Evolutionary conservation across 1,140 invertebrate genomes (phyloP), one percentile per base, ranked within the genome.

Genomic region (Yoshiicerus persimilis): DNA sequence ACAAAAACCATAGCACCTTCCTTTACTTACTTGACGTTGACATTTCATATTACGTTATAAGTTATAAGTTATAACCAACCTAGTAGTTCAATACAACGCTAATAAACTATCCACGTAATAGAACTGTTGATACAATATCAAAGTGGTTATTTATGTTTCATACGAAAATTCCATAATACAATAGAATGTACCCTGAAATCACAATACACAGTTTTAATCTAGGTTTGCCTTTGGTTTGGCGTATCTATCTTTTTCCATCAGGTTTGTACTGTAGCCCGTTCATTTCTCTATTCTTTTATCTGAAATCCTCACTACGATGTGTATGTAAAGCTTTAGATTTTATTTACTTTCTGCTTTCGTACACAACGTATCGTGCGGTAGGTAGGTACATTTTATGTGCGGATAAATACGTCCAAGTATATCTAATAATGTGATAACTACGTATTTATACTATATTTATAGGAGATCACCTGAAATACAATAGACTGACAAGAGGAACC

Each of bases 61-160:
- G 47, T n/a, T n/a, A n/a, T n/a, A n/a, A n/a, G n/a, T n/a, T n/a
- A 56, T 56, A n/a, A 56, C 13, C 47, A 56, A n/a, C 47, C 41
- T 47, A 11, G 13, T 47, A 20, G 41, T 47, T 47, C 47, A 56
- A 56, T n/a, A n/a, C 32, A 80, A 80, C 6, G 23, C 34, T 80
- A 23, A 38, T 38, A 32, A 36, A 80, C n/a, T 80, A 80, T 13
- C 9, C n/a, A n/a, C 75, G 75, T 80, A 80, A 80, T 80, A 80
- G 30, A 32, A 38, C 75, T 80, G 75, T 80, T 80, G 75, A 34
- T 80, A 80, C 75, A 80, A 30, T 34, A 80, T 80, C 75, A 80
- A 80, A 32, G 75, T 80, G 75, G 64, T 80, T 80, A 80, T 80
- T 80, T 80, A 80, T 80, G 75, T 80, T 27, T 30, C 64, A 70